phyloP scores from a whole-genome alignment of 2,113 vertebrate genomes.

The Hiodon tergisus region DNA sequence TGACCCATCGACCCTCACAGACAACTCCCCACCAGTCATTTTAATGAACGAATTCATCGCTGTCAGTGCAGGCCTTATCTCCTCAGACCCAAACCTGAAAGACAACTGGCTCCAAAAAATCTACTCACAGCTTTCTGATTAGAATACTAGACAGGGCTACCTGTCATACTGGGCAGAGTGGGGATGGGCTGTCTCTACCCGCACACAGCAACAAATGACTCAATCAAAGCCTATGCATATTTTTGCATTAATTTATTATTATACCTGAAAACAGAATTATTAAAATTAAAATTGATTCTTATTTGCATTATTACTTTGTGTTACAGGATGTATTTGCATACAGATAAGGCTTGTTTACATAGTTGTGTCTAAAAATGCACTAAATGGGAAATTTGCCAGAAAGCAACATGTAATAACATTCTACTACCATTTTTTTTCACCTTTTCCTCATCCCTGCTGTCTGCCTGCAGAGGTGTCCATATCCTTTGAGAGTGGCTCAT shows the following conservation, averaged over 20 bases:
- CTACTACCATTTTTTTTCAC: neutral
- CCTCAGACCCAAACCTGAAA: conserved; percentile 3
- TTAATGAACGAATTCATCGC: conserved; percentile 4
- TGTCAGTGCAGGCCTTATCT: conserved; percentile 26
- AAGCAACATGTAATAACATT: neutral
- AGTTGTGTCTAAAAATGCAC: conserved; percentile 7
- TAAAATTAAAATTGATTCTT: conserved; percentile 11
- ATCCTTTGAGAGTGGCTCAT: conserved; percentile 71
- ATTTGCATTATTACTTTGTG: conserved; percentile 5
- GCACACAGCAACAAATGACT: conserved; percentile 13
- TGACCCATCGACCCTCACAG: neutral
- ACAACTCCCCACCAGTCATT: neutral
- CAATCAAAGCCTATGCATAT: conserved; percentile 25
- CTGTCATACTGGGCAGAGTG: neutral
- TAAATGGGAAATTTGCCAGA: conserved; percentile 1
- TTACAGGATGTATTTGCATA: conserved; percentile 16
- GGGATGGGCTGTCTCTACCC: conserved; percentile 16
- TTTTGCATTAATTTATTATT: conserved; percentile 35
- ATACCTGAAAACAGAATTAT: conserved; percentile 4
- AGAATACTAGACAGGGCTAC: neutral
- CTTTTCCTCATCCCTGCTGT: conserved; percentile 8
- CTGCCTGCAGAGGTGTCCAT: conserved; percentile 74
- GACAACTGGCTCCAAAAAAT: conserved; percentile 5
- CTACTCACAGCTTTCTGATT: conserved; percentile 29
- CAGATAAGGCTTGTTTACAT: conserved; percentile 12